Evolutionary conservation across 2,888 invertebrate genomes (phyloP).

Genomic region (Xiphydria camelus): DNA sequence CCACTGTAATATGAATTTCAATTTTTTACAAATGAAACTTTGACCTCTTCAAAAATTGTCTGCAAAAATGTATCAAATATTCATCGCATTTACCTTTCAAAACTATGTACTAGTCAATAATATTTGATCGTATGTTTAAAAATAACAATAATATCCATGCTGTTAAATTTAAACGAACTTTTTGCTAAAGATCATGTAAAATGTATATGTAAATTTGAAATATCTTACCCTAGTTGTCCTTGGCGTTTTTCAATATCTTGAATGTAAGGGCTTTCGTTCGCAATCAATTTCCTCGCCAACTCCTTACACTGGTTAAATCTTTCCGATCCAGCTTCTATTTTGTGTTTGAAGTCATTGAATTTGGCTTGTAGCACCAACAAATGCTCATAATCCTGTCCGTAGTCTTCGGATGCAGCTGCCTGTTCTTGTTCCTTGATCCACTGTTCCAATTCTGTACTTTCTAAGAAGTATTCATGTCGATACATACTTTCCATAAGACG

Average conservation of each 20-base stretch:
- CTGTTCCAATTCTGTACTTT: slow-evolving; percentile 85
- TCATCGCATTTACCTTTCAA: no score
- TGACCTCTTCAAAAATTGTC: no score
- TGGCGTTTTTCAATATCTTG: slow-evolving; percentile 84
- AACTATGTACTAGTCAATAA: no score
- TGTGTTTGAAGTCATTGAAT: slow-evolving; percentile 90
- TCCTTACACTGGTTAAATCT: slow-evolving; percentile 89
- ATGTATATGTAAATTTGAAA: neutral
- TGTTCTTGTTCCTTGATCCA: slow-evolving; percentile 93
- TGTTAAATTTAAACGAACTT: slow-evolving; percentile 10
- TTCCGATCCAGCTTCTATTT: slow-evolving; percentile 87
- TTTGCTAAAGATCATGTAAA: slow-evolving; percentile 5
- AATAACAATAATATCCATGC: no score
- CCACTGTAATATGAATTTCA: no score
- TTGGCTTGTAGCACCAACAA: slow-evolving; percentile 82
- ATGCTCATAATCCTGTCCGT: slow-evolving; percentile 93
- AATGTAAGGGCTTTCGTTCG: slow-evolving; percentile 83
- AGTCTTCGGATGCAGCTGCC: slow-evolving; percentile 88
- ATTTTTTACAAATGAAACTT: no score
- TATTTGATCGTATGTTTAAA: no score
- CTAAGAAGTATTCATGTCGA: slow-evolving; percentile 87
- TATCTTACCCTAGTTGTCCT: slow-evolving; percentile 78
- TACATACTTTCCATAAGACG: slow-evolving; percentile 89
- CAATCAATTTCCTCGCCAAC: slow-evolving; percentile 83
- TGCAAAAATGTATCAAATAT: no score